Base-by-base conservation (phyloP, 2,888 invertebrate genomes). In the Hydrotaea cyrtoneurina region DNA sequence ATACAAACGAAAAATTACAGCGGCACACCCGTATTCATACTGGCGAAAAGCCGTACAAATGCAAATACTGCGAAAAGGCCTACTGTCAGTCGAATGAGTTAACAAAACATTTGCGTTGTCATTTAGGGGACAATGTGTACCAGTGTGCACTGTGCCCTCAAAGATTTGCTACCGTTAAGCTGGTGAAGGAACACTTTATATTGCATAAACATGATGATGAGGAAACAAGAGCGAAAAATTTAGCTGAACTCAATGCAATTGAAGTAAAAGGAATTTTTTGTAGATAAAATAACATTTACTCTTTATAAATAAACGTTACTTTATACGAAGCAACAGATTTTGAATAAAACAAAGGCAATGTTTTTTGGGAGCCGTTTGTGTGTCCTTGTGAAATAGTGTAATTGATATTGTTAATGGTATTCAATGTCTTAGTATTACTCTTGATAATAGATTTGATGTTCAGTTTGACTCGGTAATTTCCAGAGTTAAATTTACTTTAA, bases 1-100 rank as follows among this genome's bases (percentile, higher is more conserved):
- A 93, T 0, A 93, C 93, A 81, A 93, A 93, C 69, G 94, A 94
- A 88, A 94, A 94, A 86, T 88, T 94, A 87, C 94, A 93, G 86
- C 93, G 94, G 0, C 94, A 94, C 89, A 91, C 92, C 85, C 93
- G 94, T 57, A 94, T 93, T n/a, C 94, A 94, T 89, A 94, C 94
- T 0, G 94, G 94, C 15, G 90, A 90, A 78, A 87, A 87, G 69
- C 87, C 87, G 7, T 87, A 86, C 77, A 86, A 83, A 19, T 87
- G 87, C 23, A 87, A 86, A 80, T 87, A 87, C 53, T 87, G 87
- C 53, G 86, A 86, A 53, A 80, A 86, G 15, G 87, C 87, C 46
- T 87, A 86, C 76, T 83, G 84, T 2, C 87, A 87, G 88, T 89
- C 85, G 86, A 87, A 87, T 72, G 87, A 87, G 19, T 81, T 86